Percentiles rank a stretch among this genome's conserved stretches.
Evolutionary conservation across 1,140 invertebrate species (phyloP).

Genomic region (Diuraphis noxia): DNA sequence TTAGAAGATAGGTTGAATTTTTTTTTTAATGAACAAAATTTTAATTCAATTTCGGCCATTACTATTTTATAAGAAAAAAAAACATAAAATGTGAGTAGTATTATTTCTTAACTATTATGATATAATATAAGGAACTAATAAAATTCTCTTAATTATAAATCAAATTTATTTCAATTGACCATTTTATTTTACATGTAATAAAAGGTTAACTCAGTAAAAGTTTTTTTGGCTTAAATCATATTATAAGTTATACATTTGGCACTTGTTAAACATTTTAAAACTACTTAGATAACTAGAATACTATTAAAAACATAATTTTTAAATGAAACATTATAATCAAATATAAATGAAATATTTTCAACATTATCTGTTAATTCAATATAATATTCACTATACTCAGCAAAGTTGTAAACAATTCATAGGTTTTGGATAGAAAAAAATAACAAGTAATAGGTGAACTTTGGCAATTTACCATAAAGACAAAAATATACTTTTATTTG

Average conservation of each 20-base stretch:
- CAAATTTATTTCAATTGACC: neutral
- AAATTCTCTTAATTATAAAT: neutral
- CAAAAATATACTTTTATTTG: conserved; percentile 21
- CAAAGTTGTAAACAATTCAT: neutral
- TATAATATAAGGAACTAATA: neutral
- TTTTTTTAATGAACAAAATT: neutral
- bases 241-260: neutral
- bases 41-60: neutral
- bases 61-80: neutral
- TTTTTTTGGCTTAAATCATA: neutral
- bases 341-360: neutral
- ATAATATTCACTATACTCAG: neutral
- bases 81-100: neutral
- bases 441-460: neutral
- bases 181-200: neutral
- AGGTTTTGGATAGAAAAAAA: neutral
- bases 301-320: neutral
- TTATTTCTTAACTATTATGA: neutral
- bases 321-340: neutral
- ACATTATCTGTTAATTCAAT: neutral
- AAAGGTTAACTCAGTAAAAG: neutral
- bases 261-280: neutral
- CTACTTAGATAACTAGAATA: neutral
- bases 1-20: neutral
- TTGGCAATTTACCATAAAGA: conserved; percentile 27